Evolutionary conservation across 2,888 invertebrate genomes (phyloP).

Genomic region (Morinoia aosen): DNA sequence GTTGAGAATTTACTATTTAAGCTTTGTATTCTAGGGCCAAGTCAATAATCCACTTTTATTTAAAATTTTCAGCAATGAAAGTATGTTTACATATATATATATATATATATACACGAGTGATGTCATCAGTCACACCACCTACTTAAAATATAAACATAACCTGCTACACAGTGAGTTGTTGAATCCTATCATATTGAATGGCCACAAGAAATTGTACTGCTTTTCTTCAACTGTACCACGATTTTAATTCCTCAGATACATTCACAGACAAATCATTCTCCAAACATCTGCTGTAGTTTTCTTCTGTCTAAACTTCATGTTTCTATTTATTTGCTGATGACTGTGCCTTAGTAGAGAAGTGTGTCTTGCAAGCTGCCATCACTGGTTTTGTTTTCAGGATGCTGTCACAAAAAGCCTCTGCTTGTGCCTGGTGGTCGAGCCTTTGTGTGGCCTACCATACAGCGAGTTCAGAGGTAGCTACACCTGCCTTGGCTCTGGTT

Average conservation of each 20-base stretch:
- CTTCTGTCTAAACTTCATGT: background rate
- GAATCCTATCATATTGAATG: no score
- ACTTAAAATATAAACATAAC: background rate
- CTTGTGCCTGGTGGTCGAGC: constrained; percentile 96
- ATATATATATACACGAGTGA: background rate
- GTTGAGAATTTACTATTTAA: background rate
- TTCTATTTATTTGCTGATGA: constrained; percentile 38
- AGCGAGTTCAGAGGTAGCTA: constrained; percentile 74
- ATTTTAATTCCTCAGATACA: background rate
- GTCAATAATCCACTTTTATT: no score
- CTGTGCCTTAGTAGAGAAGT: background rate
- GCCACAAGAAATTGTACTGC: background rate
- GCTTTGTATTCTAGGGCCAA: background rate
- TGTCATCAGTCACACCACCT: background rate
- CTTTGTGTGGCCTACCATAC: constrained; percentile 95
- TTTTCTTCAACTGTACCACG: background rate
- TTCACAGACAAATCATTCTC: background rate
- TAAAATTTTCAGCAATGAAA: no score
- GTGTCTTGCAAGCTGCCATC: constrained; percentile 35
- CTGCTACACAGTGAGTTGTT: no score
- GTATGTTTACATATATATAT: background rate
- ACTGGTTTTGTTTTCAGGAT: constrained; percentile 78
- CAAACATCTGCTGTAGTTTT: background rate
- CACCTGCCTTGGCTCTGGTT: background rate
- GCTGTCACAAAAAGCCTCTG: constrained; percentile 93